Evolutionary conservation across 2,888 invertebrate genomes (phyloP).

Genomic region (Apotomis betuletana): DNA sequence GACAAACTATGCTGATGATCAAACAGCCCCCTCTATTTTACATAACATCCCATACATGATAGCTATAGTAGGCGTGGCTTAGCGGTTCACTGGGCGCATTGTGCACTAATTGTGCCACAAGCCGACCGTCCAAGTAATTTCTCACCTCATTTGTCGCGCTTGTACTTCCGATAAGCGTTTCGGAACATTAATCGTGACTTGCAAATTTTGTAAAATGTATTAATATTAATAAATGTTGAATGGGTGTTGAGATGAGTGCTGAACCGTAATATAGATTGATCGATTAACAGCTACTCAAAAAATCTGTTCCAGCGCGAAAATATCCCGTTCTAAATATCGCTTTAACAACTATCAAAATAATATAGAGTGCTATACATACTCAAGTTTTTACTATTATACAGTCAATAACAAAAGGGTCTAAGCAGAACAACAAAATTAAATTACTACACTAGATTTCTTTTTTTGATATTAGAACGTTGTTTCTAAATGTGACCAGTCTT

Average conservation of each 20-base stretch:
- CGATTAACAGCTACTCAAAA: background rate
- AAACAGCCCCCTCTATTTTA: background rate
- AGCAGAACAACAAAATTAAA: too few species aligned
- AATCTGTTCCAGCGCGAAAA: too few species aligned
- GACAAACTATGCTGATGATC: background rate
- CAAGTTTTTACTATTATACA: too few species aligned
- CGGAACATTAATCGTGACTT: slow-evolving; percentile 9
- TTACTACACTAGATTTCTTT: too few species aligned
- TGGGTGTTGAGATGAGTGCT: slow-evolving; percentile 5
- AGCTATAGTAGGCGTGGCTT: slow-evolving; percentile 13
- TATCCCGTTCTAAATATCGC: too few species aligned
- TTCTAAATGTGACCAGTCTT: too few species aligned
- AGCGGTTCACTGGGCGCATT: slow-evolving; percentile 22
- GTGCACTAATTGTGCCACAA: slow-evolving; percentile 25
- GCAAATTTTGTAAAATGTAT: slow-evolving; percentile 15
- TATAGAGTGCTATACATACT: too few species aligned
- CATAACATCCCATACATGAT: background rate
- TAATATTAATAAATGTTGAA: slow-evolving; percentile 18
- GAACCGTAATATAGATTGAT: background rate
- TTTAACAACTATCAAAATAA: too few species aligned
- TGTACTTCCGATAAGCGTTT: slow-evolving; percentile 20
- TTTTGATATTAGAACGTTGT: too few species aligned
- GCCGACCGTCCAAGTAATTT: slow-evolving; percentile 20
- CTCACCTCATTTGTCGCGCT: slow-evolving; percentile 30
- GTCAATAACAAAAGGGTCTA: too few species aligned